These are phyloP conservation scores for Tipula vernalis DNA, from an alignment of 2,888 invertebrate genomes.

Conservation along the genomic window DNA sequence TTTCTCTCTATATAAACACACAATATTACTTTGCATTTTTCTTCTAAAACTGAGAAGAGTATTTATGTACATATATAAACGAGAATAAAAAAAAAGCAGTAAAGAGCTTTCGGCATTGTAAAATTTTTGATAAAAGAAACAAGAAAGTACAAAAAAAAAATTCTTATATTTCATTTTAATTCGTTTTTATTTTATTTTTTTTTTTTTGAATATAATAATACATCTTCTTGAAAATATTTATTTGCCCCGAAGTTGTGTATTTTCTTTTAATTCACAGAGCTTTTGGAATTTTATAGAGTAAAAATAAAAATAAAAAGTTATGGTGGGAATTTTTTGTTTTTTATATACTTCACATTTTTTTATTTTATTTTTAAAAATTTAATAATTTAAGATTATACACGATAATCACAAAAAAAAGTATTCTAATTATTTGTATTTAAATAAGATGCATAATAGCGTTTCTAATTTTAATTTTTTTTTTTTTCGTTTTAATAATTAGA, in stretches of 20 bases:
- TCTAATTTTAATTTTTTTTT: background rate
- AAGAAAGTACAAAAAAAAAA: background rate
- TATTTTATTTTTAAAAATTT: background rate
- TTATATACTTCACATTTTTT: background rate
- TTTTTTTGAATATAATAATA: background rate
- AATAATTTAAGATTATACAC: background rate
- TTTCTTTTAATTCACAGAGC: background rate
- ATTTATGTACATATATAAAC: background rate
- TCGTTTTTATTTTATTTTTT: background rate
- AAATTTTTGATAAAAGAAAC: background rate
- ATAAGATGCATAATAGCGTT: background rate
- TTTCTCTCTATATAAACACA: background rate
- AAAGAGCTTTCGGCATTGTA: background rate
- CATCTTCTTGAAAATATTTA: constrained; percentile 4
- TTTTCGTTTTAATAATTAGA: too few relatives aligned
- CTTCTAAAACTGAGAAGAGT: background rate
- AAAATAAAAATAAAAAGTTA: background rate
- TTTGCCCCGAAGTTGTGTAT: background rate
- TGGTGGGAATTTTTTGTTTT: background rate
- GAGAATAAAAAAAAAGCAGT: background rate
- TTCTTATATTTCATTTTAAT: background rate
- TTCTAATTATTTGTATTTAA: background rate
- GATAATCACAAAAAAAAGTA: background rate
- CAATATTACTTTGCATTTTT: background rate
- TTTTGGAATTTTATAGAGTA: background rate